A percentile compares a stretch with the other conserved stretches of the same genome.
These are phyloP conservation scores for Gavialis gangeticus DNA, from an alignment of 2,113 vertebrate species.

Conservation along the genomic window DNA sequence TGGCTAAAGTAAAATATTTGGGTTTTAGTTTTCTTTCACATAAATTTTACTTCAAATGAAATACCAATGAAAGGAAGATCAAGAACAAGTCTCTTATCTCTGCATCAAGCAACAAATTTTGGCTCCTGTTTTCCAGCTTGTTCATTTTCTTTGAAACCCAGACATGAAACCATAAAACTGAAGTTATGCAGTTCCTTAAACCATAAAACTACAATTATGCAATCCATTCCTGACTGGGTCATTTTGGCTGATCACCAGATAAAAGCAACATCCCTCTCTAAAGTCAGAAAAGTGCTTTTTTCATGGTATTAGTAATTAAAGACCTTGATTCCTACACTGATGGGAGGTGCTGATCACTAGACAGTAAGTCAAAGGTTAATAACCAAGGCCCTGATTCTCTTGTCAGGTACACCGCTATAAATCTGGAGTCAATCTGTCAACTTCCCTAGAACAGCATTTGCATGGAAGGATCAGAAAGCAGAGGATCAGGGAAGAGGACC, in stretches of 20 bases:
- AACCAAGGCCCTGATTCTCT: background rate
- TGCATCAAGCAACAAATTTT: background rate
- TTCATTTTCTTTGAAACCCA: background rate
- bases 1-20: background rate
- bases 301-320: conserved; percentile 19
- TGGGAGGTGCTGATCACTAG: conserved; percentile 46
- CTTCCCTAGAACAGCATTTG: background rate
- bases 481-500: background rate
- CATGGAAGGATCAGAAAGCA: background rate
- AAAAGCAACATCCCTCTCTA: background rate
- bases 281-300: conserved; percentile 8
- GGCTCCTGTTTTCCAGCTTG: background rate
- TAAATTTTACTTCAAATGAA: background rate
- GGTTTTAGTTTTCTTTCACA: background rate
- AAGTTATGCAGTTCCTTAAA: too few relatives aligned
- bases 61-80: background rate
- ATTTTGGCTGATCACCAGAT: background rate
- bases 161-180: background rate
- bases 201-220: background rate
- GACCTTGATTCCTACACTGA: conserved; percentile 37
- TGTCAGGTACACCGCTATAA: background rate
- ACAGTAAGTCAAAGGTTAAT: conserved; percentile 60
- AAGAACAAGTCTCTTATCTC: background rate
- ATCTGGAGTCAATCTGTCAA: background rate
- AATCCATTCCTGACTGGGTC: background rate